Conservation (phyloP, 2,113 vertebrate genomes). For the Archilochus colubris region DNA sequence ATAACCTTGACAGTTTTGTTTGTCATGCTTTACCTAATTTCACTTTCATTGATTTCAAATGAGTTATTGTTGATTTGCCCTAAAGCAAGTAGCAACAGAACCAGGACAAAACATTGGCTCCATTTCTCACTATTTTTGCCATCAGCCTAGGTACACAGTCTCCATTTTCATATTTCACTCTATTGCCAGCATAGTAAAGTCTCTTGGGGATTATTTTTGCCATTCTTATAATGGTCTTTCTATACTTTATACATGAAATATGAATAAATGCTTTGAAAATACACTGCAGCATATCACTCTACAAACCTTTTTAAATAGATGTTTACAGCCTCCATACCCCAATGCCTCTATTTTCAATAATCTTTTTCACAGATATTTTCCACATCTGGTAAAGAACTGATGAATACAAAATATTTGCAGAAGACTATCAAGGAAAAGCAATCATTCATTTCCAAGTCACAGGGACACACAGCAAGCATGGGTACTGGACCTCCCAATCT, state of each 20-base stretch:
- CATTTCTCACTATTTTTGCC: neutral
- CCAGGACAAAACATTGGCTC: neutral
- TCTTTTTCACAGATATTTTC: neutral
- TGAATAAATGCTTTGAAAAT: neutral
- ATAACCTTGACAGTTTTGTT: neutral
- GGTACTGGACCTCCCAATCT: neutral
- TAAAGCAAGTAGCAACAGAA: neutral
- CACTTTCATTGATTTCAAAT: neutral
- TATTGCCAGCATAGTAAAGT: neutral
- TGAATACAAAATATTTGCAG: neutral
- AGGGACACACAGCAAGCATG: neutral
- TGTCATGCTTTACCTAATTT: neutral
- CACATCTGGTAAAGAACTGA: neutral
- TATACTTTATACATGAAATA: neutral
- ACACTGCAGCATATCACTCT: neutral
- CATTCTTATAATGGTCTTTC: neutral
- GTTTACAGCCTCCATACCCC: neutral
- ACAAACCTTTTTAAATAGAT: neutral
- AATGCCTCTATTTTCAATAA: neutral
- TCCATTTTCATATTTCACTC: neutral
- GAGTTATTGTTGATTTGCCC: neutral
- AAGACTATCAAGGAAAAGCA: neutral
- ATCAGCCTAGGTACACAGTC: neutral
- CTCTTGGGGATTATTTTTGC: neutral
- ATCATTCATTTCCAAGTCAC: neutral